Conservation (phyloP, 2,113 vertebrate genomes). For the Brachyistius frenatus region DNA sequence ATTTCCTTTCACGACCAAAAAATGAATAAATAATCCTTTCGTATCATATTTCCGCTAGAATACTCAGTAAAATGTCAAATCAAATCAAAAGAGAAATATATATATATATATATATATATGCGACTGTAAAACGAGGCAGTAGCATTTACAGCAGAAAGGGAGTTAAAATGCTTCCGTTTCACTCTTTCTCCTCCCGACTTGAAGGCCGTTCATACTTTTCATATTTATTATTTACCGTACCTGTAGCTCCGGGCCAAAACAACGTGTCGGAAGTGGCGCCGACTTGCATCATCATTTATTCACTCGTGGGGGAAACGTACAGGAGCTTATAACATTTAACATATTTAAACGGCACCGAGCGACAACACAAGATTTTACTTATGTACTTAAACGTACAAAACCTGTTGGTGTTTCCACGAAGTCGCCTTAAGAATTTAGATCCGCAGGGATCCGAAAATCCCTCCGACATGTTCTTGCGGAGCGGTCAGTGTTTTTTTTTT, state of each 20-base stretch:
- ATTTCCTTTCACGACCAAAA: too few species aligned
- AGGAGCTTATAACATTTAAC: background rate
- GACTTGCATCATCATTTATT: constrained; percentile 44
- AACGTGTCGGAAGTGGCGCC: background rate
- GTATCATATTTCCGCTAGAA: too few species aligned
- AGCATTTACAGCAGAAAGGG: background rate
- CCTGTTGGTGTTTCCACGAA: background rate
- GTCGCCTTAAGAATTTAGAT: background rate
- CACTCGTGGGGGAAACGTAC: background rate
- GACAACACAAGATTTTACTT: background rate
- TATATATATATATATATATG: too few species aligned
- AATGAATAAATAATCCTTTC: too few species aligned
- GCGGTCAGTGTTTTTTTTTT: too few species aligned
- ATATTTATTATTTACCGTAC: constrained; percentile 13
- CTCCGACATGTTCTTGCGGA: background rate
- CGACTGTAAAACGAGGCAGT: background rate
- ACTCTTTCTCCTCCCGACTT: too few species aligned
- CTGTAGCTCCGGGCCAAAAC: constrained; percentile 32
- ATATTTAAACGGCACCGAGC: background rate
- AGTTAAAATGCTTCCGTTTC: background rate
- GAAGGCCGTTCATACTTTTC: background rate
- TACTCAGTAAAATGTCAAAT: too few species aligned
- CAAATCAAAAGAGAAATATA: too few species aligned
- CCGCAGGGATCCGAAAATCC: background rate
- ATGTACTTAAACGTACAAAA: background rate